Evolutionary conservation across 1,140 invertebrate species (phyloP), one percentile per base, ranked within the genome.

Genomic region (Euwallacea fornicatus): DNA sequence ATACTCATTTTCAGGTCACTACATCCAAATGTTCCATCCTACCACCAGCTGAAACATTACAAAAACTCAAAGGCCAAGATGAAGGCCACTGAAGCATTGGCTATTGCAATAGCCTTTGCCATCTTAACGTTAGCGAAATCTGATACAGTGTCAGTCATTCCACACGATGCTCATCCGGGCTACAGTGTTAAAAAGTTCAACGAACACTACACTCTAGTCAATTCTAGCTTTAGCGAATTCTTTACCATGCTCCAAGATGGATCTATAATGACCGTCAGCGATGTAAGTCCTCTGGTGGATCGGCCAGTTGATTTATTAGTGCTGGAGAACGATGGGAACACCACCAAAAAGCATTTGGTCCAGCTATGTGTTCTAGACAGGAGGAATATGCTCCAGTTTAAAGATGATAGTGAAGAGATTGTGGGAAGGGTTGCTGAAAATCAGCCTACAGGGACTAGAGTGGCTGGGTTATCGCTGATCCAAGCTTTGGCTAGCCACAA

Each of bases 221-320:
- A 93, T 73, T 92, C 88, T 16, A 91, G 89, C 55, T 93, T 88
- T 80, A 91, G 90, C 9, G 87, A 91, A 60, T 95, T 90, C 78
- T 96, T 96, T 79, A 91, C 93, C 0, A 88, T 96, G 42, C 85
- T 96, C n/a, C 88, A 91, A 60, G 90, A 94, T 81, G 94, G 94
- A 21, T 86, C 95, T 54, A 88, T 96, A 7, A 96, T 96, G 93
- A 95, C 93, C 13, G 95, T 93, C 2, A 88, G 91, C 2, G 92
- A 94, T 75, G 83, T 95, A 6, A 87, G 87, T 21, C 90, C 92
- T 6, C 81, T 96, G n/a, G 86, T 93, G 41, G 89, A 94, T 78
- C 85, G 88, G 54, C 91, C 92, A 0, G 87, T 96, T 7, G 89
- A 92, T 75, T 84, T 96, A 13, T 86, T 93, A 7, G 88, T 96